Conservation (phyloP, 2,888 invertebrate genomes). For the Clepsis dumicolana region DNA sequence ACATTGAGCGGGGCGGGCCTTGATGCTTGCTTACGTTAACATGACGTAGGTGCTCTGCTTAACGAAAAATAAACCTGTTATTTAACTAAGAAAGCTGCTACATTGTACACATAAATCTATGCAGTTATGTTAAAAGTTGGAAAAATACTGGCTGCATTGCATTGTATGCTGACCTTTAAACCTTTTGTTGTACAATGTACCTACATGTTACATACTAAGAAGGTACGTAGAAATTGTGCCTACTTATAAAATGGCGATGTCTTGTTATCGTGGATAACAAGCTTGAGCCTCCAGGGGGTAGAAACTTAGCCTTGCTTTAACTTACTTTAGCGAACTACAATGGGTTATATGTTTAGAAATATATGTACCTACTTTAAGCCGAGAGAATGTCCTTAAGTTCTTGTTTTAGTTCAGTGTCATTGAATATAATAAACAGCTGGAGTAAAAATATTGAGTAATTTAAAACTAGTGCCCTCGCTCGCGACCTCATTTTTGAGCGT, state of each 20-base stretch:
- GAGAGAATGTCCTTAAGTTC: not conserved
- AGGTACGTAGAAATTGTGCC: not conserved
- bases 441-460: too few relatives aligned
- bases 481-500: too few relatives aligned
- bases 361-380: not conserved
- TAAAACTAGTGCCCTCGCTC: too few relatives aligned
- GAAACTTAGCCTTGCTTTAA: not conserved
- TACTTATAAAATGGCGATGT: not conserved
- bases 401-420: not conserved
- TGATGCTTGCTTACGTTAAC: constrained; percentile 6
- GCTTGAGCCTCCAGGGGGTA: constrained; percentile 5
- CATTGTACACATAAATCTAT: not conserved
- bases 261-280: not conserved
- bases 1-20: constrained; percentile 21
- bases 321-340: not conserved
- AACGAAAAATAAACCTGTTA: not conserved
- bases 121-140: not conserved
- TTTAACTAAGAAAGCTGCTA: not conserved
- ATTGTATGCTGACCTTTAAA: too few relatives aligned
- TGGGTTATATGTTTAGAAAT: not conserved
- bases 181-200: not conserved
- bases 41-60: constrained; percentile 1
- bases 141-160: too few relatives aligned
- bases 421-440: too few relatives aligned
- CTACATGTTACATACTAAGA: not conserved